Base-by-base conservation (phyloP, 2,888 invertebrate species). In the Panopea generosa region DNA sequence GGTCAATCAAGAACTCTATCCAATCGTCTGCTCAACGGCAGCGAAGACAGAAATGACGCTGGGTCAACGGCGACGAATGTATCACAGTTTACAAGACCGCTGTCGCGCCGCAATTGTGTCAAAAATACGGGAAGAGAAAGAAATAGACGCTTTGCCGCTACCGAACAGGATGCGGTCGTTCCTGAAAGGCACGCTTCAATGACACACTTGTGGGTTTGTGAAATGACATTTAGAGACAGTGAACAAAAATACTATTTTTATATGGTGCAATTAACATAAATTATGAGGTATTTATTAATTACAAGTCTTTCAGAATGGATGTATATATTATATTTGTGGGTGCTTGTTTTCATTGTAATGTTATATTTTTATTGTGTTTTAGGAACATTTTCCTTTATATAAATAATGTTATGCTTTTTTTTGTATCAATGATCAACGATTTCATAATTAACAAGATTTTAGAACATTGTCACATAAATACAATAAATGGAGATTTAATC, bases 21-120 rank as follows among this genome's bases (percentile, higher is more conserved):
- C 96, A 0, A 94, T 95, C 68, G 94, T 96, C 11, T 95, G 95
- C 85, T 96, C 96, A 1, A 96, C 96, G 0, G 96, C 96, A 0
- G 95, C 95, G 20, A 95, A 95, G 92, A 96, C 96, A 1, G 95
- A 95, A 92, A 95, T 96, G 95, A 94, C 94, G 0, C 90, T 96
- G 20, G 94, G 94, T 33, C 92, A 93, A 29, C 94, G 94, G 83
- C 94, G 94, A 76, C 91, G 95, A 47, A 95, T 95, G 86, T 95
- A 95, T 89, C 94, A 94, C 0, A 95, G 94, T 89, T 93, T 96
- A 6, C 95, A 96, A 88, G 96, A 96, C 91, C 93, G 95, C 45
- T 92, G 92, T 50, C 82, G 91, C 4, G 88, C 87, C 2, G 83
- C 84, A 63, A 95, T 96, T 81, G 93, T 95, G 71, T 94, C 94